These are phyloP conservation scores for Patiria miniata DNA, from an alignment of 35 echinoderm and acorn worm genomes.

Conservation along the genomic window DNA sequence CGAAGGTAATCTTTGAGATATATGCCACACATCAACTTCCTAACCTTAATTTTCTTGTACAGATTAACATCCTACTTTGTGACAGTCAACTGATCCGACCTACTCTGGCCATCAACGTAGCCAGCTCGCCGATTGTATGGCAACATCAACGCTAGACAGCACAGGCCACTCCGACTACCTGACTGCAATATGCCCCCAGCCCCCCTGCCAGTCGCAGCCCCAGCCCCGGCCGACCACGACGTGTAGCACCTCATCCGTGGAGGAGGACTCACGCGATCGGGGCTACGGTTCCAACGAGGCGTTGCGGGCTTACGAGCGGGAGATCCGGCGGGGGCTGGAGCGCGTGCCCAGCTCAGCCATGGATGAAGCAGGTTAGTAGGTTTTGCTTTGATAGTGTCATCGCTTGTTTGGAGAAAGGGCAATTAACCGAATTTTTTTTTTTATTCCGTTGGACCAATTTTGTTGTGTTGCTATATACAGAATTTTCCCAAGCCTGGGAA, in stretches of 20 bases:
- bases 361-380: conserved; percentile 16
- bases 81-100: too few relatives aligned
- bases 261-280: conserved; percentile 25
- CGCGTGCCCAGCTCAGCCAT: neutral
- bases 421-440: neutral
- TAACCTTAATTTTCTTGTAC: too few relatives aligned
- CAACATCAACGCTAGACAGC: neutral
- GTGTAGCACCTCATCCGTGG: conserved; percentile 32
- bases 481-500: too few relatives aligned
- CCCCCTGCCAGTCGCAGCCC: conserved; percentile 9
- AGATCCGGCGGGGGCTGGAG: conserved; percentile 21
- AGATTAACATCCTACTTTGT: too few relatives aligned
- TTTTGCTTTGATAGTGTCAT: neutral
- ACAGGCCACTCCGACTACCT: neutral
- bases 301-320: conserved; percentile 22
- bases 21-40: too few relatives aligned
- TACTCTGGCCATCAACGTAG: too few relatives aligned
- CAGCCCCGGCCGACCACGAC: conserved; percentile 16
- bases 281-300: conserved; percentile 41
- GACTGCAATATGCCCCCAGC: neutral
- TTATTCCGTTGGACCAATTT: neutral
- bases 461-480: neutral
- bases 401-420: neutral
- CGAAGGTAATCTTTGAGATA: too few relatives aligned
- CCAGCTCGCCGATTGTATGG: neutral